phyloP scores from a whole-genome alignment of 2,797 vertebrate species.

The Acomys russatus region DNA sequence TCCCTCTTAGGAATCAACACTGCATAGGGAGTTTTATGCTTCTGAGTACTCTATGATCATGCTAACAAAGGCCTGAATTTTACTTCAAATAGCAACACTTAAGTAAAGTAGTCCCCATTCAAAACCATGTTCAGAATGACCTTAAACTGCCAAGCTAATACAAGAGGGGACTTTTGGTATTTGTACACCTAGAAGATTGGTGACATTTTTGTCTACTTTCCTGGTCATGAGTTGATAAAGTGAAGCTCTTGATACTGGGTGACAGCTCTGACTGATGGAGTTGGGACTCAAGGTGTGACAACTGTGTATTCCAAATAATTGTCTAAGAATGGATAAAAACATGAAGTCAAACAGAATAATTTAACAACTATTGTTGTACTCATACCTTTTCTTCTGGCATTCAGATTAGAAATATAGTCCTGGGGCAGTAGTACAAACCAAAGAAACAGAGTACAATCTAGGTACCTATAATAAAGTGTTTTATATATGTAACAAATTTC shows the following conservation, averaged over 20 bases:
- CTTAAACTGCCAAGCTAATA: background rate
- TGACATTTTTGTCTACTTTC: background rate
- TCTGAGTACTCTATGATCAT: conserved; percentile 10
- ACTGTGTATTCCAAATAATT: background rate
- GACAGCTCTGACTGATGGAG: background rate
- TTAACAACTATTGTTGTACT: background rate
- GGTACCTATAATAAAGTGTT: background rate
- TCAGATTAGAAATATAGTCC: background rate
- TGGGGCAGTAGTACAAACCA: background rate
- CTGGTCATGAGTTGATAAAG: background rate
- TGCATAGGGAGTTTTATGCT: background rate
- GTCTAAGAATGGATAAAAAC: background rate
- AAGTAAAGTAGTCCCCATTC: background rate
- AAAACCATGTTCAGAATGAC: background rate
- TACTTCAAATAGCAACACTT: background rate
- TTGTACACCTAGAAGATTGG: background rate
- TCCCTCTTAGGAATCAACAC: background rate
- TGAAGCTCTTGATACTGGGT: background rate
- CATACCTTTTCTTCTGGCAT: background rate
- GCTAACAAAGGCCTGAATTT: background rate
- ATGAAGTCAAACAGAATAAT: background rate
- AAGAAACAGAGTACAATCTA: background rate
- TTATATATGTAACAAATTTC: background rate
- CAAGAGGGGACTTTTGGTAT: background rate
- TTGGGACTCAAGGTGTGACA: background rate